phyloP scores from a whole-genome alignment of 2,797 vertebrate species.

The Podarcis lilfordi region DNA sequence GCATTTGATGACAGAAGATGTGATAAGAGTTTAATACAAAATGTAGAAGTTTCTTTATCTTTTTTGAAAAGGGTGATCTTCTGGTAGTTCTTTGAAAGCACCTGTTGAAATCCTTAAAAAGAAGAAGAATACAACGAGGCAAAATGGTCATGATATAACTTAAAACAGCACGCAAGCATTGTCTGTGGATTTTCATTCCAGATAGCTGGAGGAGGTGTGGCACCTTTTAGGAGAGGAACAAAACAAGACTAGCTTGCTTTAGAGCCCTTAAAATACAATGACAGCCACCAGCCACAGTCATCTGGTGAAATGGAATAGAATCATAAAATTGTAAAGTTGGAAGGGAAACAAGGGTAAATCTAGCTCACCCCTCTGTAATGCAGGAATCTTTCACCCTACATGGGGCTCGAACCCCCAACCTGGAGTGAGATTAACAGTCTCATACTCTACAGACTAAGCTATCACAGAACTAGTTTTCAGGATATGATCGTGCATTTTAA shows the following conservation, averaged over 20 bases:
- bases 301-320: slow-evolving; percentile 46
- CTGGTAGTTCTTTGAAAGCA: slow-evolving; percentile 43
- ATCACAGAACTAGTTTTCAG: slow-evolving; percentile 45
- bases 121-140: not conserved
- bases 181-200: slow-evolving; percentile 58
- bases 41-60: slow-evolving; percentile 38
- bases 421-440: too few relatives aligned
- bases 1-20: slow-evolving; percentile 27
- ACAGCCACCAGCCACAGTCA: not conserved
- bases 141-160: slow-evolving; percentile 34
- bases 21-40: slow-evolving; percentile 42
- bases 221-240: slow-evolving; percentile 52
- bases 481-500: slow-evolving; percentile 36
- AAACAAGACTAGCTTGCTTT: slow-evolving; percentile 43
- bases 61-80: slow-evolving; percentile 39
- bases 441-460: too few relatives aligned
- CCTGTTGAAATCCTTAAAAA: slow-evolving; percentile 46
- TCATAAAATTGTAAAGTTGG: too few relatives aligned
- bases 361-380: too few relatives aligned
- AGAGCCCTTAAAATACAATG: slow-evolving; percentile 49
- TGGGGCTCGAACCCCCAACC: too few relatives aligned
- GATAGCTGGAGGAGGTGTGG: slow-evolving; percentile 56
- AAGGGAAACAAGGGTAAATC: too few relatives aligned
- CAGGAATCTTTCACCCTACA: too few relatives aligned
- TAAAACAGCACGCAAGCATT: slow-evolving; percentile 44